Base-by-base conservation (phyloP, 2,888 invertebrate species). In the Gari tellinella region DNA sequence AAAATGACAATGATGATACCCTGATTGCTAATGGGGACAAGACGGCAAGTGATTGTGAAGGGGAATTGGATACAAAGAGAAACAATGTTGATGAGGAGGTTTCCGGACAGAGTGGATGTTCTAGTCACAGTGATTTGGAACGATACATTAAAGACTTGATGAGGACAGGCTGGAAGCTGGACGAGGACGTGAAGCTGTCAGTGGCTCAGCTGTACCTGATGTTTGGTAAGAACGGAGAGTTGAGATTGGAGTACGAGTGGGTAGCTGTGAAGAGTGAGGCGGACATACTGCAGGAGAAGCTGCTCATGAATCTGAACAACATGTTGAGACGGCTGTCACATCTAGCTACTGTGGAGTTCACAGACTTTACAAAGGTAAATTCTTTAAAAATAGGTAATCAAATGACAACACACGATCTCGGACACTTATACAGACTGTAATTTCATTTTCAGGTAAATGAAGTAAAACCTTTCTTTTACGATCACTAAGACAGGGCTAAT, bases 181-280 rank as follows among this genome's bases (percentile, higher is more conserved):
- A 63, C 8, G 80, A 67, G n/a, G 64, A 60, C 15, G 73, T 95
- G 8, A 95, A 95, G 38, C 94, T 97, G 46, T 96, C 97, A 4
- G 94, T 98, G 37, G 97, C 97, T 0, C 97, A 98, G 92, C 92
- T 98, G 64, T 97, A 97, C 92, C 93, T 98, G 55, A 96, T 97
- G 95, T 83, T 92, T 63, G 92, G 92, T 3, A 86, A 89, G 40
- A 90, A 92, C 17, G 87, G 87, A 19, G 91, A 89, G 56, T 80
- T 93, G 17, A 81, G 86, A 31, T 87, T 93, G 53, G 92, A 93
- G 74, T 93, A 93, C 83, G 91, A 90, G 23, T 93, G 92, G 92
- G 75, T 77, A 49, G 83, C 82, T 38, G 75, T 80, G 21, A 72
- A 65, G 49, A 63, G 41, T 10, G 56, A 48, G 5, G 74, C 64